Evolutionary conservation across 2,113 vertebrate species (phyloP), one percentile per base, ranked within the genome.

Genomic region (Stegastes partitus): DNA sequence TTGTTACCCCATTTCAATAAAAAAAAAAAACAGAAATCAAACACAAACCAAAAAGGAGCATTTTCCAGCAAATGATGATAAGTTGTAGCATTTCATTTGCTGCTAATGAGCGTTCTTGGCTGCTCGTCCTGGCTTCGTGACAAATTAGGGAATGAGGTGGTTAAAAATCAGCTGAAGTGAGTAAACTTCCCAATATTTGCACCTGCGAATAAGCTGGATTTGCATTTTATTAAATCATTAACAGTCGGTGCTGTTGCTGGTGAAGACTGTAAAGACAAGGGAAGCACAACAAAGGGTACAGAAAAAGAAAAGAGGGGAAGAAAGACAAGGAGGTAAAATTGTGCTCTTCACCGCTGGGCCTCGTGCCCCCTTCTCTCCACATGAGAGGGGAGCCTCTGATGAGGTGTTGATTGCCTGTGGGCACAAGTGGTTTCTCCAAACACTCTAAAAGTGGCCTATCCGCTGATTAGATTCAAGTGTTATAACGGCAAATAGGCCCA

Each of bases 351-450:
- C 77, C 25, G 62, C 77, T 59, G 68, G 55, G 62, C 78, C 73
- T 71, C 11, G 14, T 87, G 80, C 81, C 73, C 71, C 68, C 56
- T 59, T 87, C 89, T 86, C 89, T 84, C 74, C 81, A 86, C 88
- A 82, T 68, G 82, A 84, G 91, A 91, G 87, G 83, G 83, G 75
- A 76, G 58, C 77, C 83, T 83, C 77, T 92, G 87, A 92, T 92
- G 91, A 94, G 91, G 92, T 91, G 91, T 92, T 94, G 91, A 93
- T 94, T 93, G 93, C 92, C 88, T 92, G 83, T 89, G 91, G 91
- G 88, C 82, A 91, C 89, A 87, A 93, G 92, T 91, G 89, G 85
- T 86, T 92, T 92, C 90, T 92, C 71, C 88, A 85, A 90, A 91
- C 89, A 86, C 88, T 92, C 86, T 72, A 76, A 84, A 88, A 93